Conservation (phyloP, 2,113 vertebrate species). For the Semnornis frantzii region DNA sequence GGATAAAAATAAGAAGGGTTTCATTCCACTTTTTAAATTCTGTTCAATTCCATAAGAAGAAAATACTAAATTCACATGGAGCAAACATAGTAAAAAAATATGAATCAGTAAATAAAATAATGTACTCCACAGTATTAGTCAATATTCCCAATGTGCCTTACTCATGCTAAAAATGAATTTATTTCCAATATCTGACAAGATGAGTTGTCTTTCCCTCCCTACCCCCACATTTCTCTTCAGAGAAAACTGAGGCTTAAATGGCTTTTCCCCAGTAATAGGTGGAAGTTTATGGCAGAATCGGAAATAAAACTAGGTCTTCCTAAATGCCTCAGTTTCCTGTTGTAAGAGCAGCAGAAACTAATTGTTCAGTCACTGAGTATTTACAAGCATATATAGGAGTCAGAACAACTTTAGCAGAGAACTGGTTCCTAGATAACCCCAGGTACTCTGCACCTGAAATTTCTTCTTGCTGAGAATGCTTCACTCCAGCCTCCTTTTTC, state of each 20-base stretch:
- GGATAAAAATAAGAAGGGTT: not conserved
- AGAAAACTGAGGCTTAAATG: not conserved
- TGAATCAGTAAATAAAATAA: not conserved
- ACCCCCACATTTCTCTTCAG: not conserved
- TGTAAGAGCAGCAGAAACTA: not conserved
- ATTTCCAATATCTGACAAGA: not conserved
- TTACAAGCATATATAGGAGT: not conserved
- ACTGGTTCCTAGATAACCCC: not conserved
- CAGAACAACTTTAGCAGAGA: not conserved
- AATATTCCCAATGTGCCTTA: not conserved
- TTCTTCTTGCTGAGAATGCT: not conserved
- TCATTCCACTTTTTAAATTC: not conserved
- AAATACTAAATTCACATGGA: not conserved
- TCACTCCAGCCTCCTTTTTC: accelerated
- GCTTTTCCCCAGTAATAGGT: not conserved
- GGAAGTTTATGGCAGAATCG: not conserved
- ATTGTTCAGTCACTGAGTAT: not conserved
- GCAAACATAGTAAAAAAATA: not conserved
- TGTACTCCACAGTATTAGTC: not conserved
- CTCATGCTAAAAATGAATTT: not conserved
- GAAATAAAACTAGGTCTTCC: not conserved
- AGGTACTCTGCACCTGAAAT: not conserved
- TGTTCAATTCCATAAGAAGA: not conserved
- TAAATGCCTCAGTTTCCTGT: not conserved
- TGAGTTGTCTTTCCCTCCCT: not conserved